These are phyloP conservation scores for Fistularia tabacaria DNA, from an alignment of 2,797 vertebrate genomes.

Conservation along the genomic window DNA sequence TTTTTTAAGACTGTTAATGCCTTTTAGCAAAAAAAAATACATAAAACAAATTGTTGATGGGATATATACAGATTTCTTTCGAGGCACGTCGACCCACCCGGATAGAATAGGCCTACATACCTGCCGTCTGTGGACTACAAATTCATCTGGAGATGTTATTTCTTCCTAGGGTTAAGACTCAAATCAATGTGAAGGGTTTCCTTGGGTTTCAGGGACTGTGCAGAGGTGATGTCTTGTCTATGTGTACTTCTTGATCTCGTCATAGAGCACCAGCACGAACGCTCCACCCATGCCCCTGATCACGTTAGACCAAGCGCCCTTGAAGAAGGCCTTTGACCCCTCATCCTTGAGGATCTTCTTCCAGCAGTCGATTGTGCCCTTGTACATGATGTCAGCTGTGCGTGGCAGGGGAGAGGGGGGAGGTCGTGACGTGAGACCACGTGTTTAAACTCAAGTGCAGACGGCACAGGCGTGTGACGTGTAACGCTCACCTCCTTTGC, in stretches of 20 bases:
- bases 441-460: too few relatives aligned
- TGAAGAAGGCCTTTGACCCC: conserved; percentile 93
- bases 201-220: conserved; percentile 36
- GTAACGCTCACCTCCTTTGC: conserved; percentile 88
- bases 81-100: conserved; percentile 21
- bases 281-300: conserved; percentile 97
- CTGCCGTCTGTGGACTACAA: conserved; percentile 35
- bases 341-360: conserved; percentile 95
- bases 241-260: conserved; percentile 96
- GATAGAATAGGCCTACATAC: too few relatives aligned
- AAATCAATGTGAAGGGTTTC: conserved; percentile 61
- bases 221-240: conserved; percentile 63
- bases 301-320: conserved; percentile 99
- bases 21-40: conserved; percentile 7
- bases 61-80: conserved; percentile 58
- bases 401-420: not conserved
- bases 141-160: conserved; percentile 74
- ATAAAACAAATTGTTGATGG: conserved; percentile 11
- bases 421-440: too few relatives aligned
- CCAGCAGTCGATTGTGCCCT: conserved; percentile 97
- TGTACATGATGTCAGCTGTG: conserved; percentile 98
- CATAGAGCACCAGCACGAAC: conserved; percentile 98
- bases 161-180: conserved; percentile 74
- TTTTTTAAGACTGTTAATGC: conserved; percentile 19
- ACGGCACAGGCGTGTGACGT: not conserved